Conservation (phyloP, 2,888 invertebrate genomes). For the Crioceris asparagi region DNA sequence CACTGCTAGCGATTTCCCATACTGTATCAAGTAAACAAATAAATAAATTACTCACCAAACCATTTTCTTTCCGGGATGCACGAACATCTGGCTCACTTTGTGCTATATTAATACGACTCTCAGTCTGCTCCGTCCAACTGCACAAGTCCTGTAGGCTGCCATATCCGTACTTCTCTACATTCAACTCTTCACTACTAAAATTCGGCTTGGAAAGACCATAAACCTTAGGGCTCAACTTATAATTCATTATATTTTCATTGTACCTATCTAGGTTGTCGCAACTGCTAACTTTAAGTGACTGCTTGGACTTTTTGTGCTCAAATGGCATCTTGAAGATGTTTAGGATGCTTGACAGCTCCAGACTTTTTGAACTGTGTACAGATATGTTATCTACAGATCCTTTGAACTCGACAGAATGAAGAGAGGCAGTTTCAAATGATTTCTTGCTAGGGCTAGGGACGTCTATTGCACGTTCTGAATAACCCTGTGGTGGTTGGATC, state of each 20-base stretch:
- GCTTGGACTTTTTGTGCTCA: slow-evolving; percentile 26
- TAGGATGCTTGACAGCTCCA: slow-evolving; percentile 36
- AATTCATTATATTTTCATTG: slow-evolving; percentile 32
- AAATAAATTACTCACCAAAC: slow-evolving; percentile 20
- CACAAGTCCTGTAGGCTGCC: slow-evolving; percentile 58
- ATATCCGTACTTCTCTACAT: slow-evolving; percentile 38
- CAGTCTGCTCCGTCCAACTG: slow-evolving; percentile 19
- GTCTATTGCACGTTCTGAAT: slow-evolving; percentile 34
- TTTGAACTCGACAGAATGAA: slow-evolving; percentile 24
- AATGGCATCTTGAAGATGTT: slow-evolving; percentile 34
- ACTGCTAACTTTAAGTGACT: slow-evolving; percentile 29
- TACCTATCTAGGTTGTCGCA: slow-evolving; percentile 32
- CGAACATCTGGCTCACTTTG: slow-evolving; percentile 59
- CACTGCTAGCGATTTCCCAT: no score
- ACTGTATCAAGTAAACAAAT: no score
- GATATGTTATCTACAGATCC: slow-evolving; percentile 46
- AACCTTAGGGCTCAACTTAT: slow-evolving; percentile 57
- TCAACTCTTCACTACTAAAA: slow-evolving; percentile 34
- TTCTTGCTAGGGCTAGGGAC: slow-evolving; percentile 27
- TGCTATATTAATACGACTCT: slow-evolving; percentile 30
- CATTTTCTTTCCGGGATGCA: slow-evolving; percentile 28
- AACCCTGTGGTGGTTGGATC: slow-evolving; percentile 12
- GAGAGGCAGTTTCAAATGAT: slow-evolving; percentile 24
- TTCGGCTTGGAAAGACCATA: slow-evolving; percentile 42
- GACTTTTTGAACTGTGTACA: slow-evolving; percentile 48